Conservation (phyloP, 2,888 invertebrate species). For the Dasypogon diadema region DNA sequence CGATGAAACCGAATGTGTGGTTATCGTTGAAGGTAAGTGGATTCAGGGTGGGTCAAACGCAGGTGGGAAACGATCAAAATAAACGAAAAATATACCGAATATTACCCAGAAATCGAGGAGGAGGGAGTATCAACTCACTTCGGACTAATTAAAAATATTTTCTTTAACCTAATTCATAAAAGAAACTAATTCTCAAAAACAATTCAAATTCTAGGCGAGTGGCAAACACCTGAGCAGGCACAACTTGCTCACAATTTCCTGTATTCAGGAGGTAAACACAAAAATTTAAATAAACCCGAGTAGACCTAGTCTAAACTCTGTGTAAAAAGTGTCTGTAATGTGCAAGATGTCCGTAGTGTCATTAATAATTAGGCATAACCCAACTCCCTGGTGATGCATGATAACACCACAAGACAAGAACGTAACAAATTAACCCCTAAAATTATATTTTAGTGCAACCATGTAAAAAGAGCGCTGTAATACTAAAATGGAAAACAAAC, state of each 20-base stretch:
- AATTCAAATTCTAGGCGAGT: constrained; percentile 72
- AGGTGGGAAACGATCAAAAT: background rate
- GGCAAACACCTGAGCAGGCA: constrained; percentile 84
- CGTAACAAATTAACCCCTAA: too few relatives aligned
- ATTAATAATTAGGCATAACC: too few relatives aligned
- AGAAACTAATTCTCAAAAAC: constrained; percentile 2
- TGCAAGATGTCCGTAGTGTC: background rate
- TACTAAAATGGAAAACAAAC: too few relatives aligned
- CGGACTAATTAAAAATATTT: background rate
- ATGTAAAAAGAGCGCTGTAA: too few relatives aligned
- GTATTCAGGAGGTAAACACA: constrained; percentile 80
- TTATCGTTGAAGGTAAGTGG: constrained; percentile 90
- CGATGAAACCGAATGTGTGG: constrained; percentile 95
- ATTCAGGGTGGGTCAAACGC: too few relatives aligned
- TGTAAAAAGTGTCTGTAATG: too few relatives aligned
- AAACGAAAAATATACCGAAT: background rate
- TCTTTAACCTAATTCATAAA: background rate
- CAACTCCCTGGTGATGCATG: too few relatives aligned
- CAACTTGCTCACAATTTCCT: constrained; percentile 88
- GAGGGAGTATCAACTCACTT: background rate
- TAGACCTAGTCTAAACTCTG: too few relatives aligned
- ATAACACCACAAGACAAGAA: too few relatives aligned
- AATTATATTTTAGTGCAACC: too few relatives aligned
- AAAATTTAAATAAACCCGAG: constrained; percentile 54
- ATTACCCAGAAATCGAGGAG: too few relatives aligned